Evolutionary conservation across 2,797 vertebrate genomes (phyloP).

Genomic region (Etheostoma nigrum): DNA sequence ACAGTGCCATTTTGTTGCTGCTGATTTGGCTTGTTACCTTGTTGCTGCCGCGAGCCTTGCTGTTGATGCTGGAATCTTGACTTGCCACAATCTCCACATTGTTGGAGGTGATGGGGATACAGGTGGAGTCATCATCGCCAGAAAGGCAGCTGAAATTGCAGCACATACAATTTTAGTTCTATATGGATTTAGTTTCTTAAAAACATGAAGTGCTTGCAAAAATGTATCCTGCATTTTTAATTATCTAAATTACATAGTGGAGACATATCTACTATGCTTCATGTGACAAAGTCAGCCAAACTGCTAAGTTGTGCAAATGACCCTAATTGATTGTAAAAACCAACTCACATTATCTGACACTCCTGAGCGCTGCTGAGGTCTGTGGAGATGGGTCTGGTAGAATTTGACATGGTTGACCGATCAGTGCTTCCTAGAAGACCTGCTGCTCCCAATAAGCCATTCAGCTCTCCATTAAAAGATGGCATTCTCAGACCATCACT

Average conservation of each 20-base stretch:
- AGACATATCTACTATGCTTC: background rate
- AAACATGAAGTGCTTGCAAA: background rate
- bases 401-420: conserved; percentile 82
- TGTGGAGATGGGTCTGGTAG: conserved; percentile 83
- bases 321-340: background rate
- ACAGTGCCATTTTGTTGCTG: background rate
- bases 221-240: background rate
- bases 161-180: background rate
- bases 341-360: conserved; percentile 93
- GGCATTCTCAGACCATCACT: conserved; percentile 87
- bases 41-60: conserved; percentile 96
- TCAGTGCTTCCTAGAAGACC: conserved; percentile 87
- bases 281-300: background rate
- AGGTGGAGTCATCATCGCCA: conserved; percentile 94
- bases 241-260: background rate
- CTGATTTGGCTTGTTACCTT: conserved; percentile 84
- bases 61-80: conserved; percentile 96
- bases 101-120: conserved; percentile 90
- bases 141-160: conserved; percentile 87
- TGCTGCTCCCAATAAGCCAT: conserved; percentile 91
- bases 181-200: background rate
- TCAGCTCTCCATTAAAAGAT: conserved; percentile 94
- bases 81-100: conserved; percentile 97
- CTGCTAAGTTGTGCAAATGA: background rate
- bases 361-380: conserved; percentile 87